Evolutionary conservation across 1,140 invertebrate genomes (phyloP).

Genomic region (Drosophila tristis): DNA sequence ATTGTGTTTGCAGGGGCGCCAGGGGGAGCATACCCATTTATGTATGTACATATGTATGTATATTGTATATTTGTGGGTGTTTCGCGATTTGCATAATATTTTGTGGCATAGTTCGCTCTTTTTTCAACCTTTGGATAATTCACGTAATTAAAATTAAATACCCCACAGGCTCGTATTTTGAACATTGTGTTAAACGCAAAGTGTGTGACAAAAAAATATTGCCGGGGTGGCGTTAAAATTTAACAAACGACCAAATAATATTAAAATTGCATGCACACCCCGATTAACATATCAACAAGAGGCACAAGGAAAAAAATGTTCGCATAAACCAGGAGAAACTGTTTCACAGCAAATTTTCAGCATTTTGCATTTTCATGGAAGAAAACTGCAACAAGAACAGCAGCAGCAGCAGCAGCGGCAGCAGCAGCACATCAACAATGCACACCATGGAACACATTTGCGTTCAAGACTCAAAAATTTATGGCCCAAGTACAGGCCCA

Average conservation of each 20-base stretch:
- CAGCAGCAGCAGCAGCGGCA: conserved; percentile 13
- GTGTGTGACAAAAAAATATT: conserved; percentile 31
- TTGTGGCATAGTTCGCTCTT: conserved; percentile 54
- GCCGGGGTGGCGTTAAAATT: conserved; percentile 44
- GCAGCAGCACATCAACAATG: conserved; percentile 32
- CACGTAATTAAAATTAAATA: conserved; percentile 63
- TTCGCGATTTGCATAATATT: conserved; percentile 42
- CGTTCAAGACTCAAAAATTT: conserved; percentile 75
- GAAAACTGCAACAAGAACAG: too few species aligned
- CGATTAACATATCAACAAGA: conserved; percentile 77
- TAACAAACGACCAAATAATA: conserved; percentile 68
- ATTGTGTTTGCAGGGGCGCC: conserved; percentile 46
- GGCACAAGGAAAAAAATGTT: conserved; percentile 26
- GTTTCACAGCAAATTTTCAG: conserved; percentile 69
- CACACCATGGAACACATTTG: conserved; percentile 47
- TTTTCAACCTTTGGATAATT: conserved; percentile 13
- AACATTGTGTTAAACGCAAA: neutral
- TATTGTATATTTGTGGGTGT: conserved; percentile 3
- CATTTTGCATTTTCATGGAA: conserved; percentile 45
- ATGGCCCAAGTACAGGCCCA: conserved; percentile 68
- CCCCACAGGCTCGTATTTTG: conserved; percentile 4
- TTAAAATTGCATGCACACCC: conserved; percentile 67
- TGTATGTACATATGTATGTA: too few species aligned
- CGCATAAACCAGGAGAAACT: conserved; percentile 49
- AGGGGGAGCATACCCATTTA: neutral